Evolutionary conservation across 1,140 invertebrate species (phyloP).

Genomic region (Apis laboriosa): DNA sequence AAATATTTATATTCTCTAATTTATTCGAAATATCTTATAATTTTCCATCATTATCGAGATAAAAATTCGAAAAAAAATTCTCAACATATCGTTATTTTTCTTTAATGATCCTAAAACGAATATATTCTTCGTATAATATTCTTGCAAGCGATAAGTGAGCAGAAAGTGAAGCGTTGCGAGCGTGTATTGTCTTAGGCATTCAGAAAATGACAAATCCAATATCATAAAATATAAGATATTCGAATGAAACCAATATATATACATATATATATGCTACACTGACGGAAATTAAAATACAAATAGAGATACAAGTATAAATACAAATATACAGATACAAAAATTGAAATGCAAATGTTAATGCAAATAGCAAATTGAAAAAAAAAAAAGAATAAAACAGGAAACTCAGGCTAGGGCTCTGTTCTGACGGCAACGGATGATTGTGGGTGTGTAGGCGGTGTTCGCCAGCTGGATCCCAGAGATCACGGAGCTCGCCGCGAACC

Average conservation of each 20-base stretch:
- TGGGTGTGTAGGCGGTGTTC: slow-evolving; percentile 95
- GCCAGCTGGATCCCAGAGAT: slow-evolving; percentile 99
- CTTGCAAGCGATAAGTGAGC: slow-evolving; percentile 8
- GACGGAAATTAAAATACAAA: background rate
- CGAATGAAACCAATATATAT: background rate
- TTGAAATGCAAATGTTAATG: background rate
- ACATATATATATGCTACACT: background rate
- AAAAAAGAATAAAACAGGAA: slow-evolving; percentile 50
- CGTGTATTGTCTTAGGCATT: slow-evolving; percentile 18
- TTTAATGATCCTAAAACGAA: background rate
- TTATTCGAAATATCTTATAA: too few species aligned
- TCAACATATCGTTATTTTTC: background rate
- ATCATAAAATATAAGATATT: slow-evolving; percentile 3
- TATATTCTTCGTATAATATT: background rate
- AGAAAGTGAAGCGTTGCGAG: slow-evolving; percentile 49
- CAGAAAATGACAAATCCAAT: background rate
- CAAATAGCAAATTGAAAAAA: slow-evolving; percentile 16
- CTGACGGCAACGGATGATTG: slow-evolving; percentile 80
- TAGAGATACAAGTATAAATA: background rate
- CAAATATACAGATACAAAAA: background rate
- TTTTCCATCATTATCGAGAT: too few species aligned
- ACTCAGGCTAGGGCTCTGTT: slow-evolving; percentile 72
- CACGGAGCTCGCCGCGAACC: slow-evolving; percentile 97
- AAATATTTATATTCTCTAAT: too few species aligned
- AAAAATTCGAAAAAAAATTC: too few species aligned